Percentiles rank a stretch among this genome's conserved stretches.
Conservation (phyloP, 2,797 vertebrate species). For the Thunnus albacares region DNA sequence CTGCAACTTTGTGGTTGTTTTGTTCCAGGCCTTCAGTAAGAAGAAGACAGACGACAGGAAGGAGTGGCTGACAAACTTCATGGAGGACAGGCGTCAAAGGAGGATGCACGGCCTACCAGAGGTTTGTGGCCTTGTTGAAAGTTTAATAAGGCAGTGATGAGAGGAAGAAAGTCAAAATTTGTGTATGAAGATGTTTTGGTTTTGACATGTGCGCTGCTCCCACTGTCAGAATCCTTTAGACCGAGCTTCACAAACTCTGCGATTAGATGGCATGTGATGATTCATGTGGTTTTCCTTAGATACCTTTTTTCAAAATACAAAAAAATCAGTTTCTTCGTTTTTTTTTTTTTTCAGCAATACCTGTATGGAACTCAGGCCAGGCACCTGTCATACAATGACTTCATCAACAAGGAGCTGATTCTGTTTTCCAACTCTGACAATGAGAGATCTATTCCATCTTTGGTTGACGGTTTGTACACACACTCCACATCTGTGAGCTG, state of each 20-base stretch:
- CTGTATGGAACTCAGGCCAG: conserved; percentile 95
- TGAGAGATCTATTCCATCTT: conserved; percentile 97
- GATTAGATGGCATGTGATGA: no score
- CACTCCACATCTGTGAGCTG: not conserved
- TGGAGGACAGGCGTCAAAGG: conserved; percentile 97
- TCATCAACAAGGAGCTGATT: conserved; percentile 99
- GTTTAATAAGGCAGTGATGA: not conserved
- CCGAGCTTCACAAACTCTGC: not conserved
- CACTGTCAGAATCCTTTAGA: not conserved
- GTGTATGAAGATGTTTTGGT: not conserved
- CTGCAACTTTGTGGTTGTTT: not conserved
- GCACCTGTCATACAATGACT: conserved; percentile 98
- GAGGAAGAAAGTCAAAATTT: not conserved
- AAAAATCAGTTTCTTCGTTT: not conserved
- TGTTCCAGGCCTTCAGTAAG: conserved; percentile 95
- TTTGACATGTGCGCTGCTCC: not conserved
- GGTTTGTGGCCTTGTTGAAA: conserved; percentile 81
- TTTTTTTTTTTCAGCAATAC: conserved; percentile 90
- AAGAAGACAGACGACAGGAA: conserved; percentile 99
- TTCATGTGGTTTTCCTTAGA: no score
- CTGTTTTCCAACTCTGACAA: conserved; percentile 99
- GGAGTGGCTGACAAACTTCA: conserved; percentile 99
- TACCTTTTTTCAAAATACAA: no score
- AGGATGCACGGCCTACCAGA: conserved; percentile 97
- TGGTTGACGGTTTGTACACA: conserved; percentile 94